A percentile compares a stretch with the other conserved stretches of the same genome.
Evolutionary conservation across 1,140 invertebrate genomes (phyloP).

Genomic region (Apis dorsata): DNA sequence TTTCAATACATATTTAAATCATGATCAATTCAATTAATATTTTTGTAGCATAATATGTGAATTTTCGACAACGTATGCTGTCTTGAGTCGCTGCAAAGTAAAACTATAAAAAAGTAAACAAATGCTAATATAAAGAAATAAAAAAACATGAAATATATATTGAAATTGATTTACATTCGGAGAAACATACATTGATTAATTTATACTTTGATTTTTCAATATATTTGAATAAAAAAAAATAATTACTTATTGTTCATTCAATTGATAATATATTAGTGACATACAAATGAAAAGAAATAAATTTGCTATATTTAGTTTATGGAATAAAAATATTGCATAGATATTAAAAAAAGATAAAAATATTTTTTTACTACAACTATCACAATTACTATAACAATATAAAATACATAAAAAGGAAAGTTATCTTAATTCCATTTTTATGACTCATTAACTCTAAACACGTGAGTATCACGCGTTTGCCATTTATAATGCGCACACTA

Average conservation of each 20-base stretch:
- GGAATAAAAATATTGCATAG: background rate
- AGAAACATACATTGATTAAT: no score
- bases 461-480: conserved; percentile 33
- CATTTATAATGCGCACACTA: background rate
- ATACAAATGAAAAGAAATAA: background rate
- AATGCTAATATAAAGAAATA: conserved; percentile 12
- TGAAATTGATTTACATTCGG: background rate
- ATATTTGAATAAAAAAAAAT: background rate
- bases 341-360: background rate
- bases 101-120: conserved; percentile 14
- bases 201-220: no score
- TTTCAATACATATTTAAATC: conserved; percentile 2
- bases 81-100: conserved; percentile 25
- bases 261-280: background rate
- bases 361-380: background rate
- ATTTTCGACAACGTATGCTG: background rate
- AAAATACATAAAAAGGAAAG: background rate
- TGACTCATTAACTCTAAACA: conserved; percentile 28
- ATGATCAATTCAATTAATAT: background rate
- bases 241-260: background rate
- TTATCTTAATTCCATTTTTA: conserved; percentile 35
- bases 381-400: background rate
- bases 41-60: background rate
- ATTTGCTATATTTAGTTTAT: background rate
- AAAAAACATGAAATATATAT: background rate